Evolutionary conservation across 30 jellyfish, hydroid and myxozoan species (phyloP), one percentile per base, ranked within the genome.

Genomic region (Pseudorhiza aurosa): DNA sequence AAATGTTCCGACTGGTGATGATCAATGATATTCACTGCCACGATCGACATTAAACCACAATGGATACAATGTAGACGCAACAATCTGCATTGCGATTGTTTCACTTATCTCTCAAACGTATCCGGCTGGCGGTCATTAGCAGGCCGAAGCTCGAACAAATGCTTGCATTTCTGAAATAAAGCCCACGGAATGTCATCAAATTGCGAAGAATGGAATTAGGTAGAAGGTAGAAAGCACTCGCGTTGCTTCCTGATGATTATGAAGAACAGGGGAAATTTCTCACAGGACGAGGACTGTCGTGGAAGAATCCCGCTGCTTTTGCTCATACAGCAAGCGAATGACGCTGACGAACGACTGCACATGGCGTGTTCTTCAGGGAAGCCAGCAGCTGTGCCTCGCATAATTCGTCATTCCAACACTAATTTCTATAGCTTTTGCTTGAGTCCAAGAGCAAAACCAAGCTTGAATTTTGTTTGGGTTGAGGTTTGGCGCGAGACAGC

Each of bases 341-440:
- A 50, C 14, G 37, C 68, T 30, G 65, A 53, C 22, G 28, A 47
- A 51, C 35, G 63, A 19, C 24, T 47, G 15, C 53, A 37, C 43
- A 30, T 73, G 67, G 36, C 10, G 58, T 37, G 74, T 73, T 73
- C 60, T 51, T 65, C 1, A 73, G 86, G 60, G 75, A 73, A 73
- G 64, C 17, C 46, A 32, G 29, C 86, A 73, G 86, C 74, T 73
- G 86, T 73, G 21, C 22, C 37, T 73, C 75, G 33, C 63, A 3
- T 73, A 27, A 50, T 49, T 27, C 64, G 27, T 36, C 75, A 53
- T 51, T 51, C 51, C 56, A 39, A 53, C 19, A 73, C 50, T n/a
- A 73, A 65, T 17, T n/a, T 73, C 86, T 45, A 14, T 11, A 39
- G 86, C n/a, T 73, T 73, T 73, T 47, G 24, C 75, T 35, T 29